Evolutionary conservation across 2,797 vertebrate species (phyloP).

Genomic region (Gymnothorax javanicus): DNA sequence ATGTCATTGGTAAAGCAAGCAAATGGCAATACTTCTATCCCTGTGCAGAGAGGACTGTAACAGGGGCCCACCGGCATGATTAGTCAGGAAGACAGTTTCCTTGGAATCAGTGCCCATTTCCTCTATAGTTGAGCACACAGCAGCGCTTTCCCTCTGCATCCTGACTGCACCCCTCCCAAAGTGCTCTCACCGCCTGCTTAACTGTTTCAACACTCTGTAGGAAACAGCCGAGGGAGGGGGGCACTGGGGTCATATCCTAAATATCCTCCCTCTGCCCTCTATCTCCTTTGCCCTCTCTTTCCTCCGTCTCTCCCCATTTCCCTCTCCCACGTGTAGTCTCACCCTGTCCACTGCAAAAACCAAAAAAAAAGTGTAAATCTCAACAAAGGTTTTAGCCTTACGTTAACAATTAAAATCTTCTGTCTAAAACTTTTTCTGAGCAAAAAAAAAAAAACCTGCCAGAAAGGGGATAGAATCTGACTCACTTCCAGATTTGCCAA

Average conservation of each 20-base stretch:
- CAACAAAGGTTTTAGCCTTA: too few relatives aligned
- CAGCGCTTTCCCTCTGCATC: constrained; percentile 71
- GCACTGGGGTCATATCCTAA: constrained; percentile 30
- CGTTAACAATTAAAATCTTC: too few relatives aligned
- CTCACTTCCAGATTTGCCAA: too few relatives aligned
- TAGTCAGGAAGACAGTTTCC: constrained; percentile 74
- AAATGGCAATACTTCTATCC: neutral
- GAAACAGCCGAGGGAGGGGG: constrained; percentile 36
- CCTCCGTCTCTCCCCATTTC: constrained; percentile 7
- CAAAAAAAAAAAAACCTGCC: too few relatives aligned
- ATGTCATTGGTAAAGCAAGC: neutral
- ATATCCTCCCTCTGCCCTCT: constrained; percentile 2
- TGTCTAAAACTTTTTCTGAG: too few relatives aligned
- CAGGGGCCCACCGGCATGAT: constrained; percentile 41
- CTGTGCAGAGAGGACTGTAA: neutral
- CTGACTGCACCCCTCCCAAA: constrained; percentile 68
- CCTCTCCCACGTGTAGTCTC: too few relatives aligned
- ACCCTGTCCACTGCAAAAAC: neutral
- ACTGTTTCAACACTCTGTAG: constrained; percentile 52
- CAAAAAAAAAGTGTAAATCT: too few relatives aligned
- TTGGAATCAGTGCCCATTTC: constrained; percentile 76
- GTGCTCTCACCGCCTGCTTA: constrained; percentile 42
- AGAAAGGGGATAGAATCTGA: too few relatives aligned
- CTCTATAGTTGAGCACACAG: constrained; percentile 66
- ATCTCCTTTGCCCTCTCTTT: constrained; percentile 6